A percentile compares a stretch with the other conserved stretches of the same genome.
phyloP scores from a whole-genome alignment of 1,140 invertebrate species.

The Leptinotarsa lineolata region DNA sequence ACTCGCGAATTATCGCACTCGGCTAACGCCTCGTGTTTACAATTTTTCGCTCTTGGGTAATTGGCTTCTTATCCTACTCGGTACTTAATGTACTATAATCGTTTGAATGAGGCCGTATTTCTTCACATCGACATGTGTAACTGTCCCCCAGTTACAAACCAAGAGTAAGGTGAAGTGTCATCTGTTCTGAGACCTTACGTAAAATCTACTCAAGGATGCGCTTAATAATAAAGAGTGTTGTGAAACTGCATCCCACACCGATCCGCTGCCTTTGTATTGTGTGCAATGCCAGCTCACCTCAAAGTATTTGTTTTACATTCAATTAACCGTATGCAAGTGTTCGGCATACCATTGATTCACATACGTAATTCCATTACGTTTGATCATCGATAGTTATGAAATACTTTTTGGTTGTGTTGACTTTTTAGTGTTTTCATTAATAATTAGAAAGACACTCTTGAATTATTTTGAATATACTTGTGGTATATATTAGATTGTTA shows the following conservation, averaged over 20 bases:
- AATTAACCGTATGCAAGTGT: conserved; percentile 5
- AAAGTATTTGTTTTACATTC: conserved; percentile 14
- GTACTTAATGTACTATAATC: no score
- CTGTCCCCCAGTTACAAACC: neutral
- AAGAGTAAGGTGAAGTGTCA: conserved; percentile 3
- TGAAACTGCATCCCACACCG: conserved; percentile 5
- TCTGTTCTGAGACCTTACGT: neutral
- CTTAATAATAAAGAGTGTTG: neutral
- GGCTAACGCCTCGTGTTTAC: no score
- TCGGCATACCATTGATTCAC: neutral
- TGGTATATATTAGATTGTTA: no score
- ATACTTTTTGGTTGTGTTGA: no score
- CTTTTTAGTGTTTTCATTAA: no score
- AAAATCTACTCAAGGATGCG: conserved; percentile 18
- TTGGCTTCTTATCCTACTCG: no score
- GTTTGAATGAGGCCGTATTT: neutral
- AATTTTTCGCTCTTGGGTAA: no score
- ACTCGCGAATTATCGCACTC: no score
- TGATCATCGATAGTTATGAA: no score
- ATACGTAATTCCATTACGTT: neutral
- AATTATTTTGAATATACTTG: no score
- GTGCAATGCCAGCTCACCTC: conserved; percentile 14
- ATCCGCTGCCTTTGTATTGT: neutral
- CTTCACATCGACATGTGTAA: neutral
- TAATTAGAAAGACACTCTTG: no score